phyloP scores from a whole-genome alignment of 2,888 invertebrate species.

The Dromius quadrimaculatus region DNA sequence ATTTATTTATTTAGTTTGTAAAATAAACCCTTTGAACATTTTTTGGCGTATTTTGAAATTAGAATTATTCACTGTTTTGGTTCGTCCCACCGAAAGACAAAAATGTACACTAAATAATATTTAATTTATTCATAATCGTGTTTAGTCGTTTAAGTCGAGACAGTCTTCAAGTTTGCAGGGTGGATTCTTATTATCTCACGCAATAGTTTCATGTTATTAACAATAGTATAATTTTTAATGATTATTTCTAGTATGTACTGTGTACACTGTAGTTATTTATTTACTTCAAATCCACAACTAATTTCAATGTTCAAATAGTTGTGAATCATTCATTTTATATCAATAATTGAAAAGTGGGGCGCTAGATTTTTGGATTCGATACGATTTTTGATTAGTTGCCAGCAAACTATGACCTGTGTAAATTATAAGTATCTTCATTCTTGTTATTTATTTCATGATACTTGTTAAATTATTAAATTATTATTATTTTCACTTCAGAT shows the following conservation, averaged over 20 bases:
- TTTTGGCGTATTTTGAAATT: slow-evolving; percentile 22
- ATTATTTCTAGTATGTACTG: slow-evolving; percentile 64
- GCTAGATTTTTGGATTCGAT: slow-evolving; percentile 34
- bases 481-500: slow-evolving; percentile 59
- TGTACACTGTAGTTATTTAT: slow-evolving; percentile 63
- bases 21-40: slow-evolving; percentile 34
- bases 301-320: too few species aligned
- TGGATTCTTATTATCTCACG: slow-evolving; percentile 49
- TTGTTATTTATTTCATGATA: slow-evolving; percentile 59
- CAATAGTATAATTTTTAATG: slow-evolving; percentile 62
- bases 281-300: slow-evolving; percentile 41
- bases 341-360: slow-evolving; percentile 43
- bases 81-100: slow-evolving; percentile 52
- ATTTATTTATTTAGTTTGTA: slow-evolving; percentile 52
- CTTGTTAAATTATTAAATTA: slow-evolving; percentile 59
- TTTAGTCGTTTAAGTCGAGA: slow-evolving; percentile 32
- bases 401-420: slow-evolving; percentile 44
- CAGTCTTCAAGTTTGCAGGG: slow-evolving; percentile 46
- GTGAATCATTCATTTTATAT: slow-evolving; percentile 7
- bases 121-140: slow-evolving; percentile 40
- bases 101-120: slow-evolving; percentile 45
- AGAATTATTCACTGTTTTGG: slow-evolving; percentile 15
- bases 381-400: slow-evolving; percentile 35
- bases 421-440: slow-evolving; percentile 48
- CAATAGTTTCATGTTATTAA: slow-evolving; percentile 54